phyloP scores from a whole-genome alignment of 2,797 vertebrate genomes.

The Meda fulgida region DNA sequence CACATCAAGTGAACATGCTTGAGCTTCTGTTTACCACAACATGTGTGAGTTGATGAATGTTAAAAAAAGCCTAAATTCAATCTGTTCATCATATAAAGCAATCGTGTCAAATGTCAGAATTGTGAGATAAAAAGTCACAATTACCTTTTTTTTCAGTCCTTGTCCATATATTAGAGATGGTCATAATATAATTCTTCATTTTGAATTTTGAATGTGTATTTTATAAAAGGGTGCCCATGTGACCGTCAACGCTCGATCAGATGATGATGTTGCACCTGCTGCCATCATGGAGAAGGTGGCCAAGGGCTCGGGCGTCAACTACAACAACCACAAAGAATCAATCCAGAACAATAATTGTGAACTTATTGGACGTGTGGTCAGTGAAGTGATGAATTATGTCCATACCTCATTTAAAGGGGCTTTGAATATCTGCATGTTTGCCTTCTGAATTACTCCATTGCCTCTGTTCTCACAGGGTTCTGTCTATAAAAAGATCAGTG shows the following conservation, averaged over 20 bases:
- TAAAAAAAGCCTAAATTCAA: no score
- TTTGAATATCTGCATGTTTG: conserved; percentile 72
- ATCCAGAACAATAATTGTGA: conserved; percentile 73
- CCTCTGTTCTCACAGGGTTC: conserved; percentile 79
- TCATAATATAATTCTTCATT: not conserved
- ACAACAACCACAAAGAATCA: conserved; percentile 80
- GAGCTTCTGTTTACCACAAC: no score
- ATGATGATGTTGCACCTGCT: conserved; percentile 91
- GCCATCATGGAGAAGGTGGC: conserved; percentile 87
- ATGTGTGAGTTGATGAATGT: no score
- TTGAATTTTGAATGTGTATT: conserved; percentile 10
- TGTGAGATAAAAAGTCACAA: no score
- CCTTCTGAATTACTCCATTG: not conserved
- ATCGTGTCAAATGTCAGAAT: no score
- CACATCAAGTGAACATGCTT: no score
- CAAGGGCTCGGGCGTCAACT: conserved; percentile 89
- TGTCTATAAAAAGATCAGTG: conserved; percentile 86
- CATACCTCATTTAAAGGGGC: not conserved
- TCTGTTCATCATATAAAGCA: no score
- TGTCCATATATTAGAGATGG: not conserved
- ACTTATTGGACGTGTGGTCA: conserved; percentile 86
- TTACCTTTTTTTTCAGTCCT: no score
- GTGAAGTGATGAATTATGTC: conserved; percentile 45
- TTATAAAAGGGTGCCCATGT: conserved; percentile 87
- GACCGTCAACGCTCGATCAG: conserved; percentile 88